Base-by-base conservation (phyloP, 2,797 vertebrate species). In the Merluccius polli region DNA sequence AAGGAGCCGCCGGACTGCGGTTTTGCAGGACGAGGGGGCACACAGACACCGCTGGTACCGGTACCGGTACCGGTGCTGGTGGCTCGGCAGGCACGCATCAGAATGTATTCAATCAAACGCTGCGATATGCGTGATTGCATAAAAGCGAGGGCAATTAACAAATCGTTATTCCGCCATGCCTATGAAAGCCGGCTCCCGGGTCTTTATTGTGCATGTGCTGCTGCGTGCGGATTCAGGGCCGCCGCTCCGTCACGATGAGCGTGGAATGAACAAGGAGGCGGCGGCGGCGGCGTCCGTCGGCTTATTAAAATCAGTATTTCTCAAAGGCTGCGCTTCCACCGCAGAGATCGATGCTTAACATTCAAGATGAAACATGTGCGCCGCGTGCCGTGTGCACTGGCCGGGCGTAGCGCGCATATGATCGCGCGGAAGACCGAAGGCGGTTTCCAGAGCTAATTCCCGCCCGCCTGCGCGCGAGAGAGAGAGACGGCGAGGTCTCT, bases 281-380 rank as follows among this genome's bases (percentile, higher is more conserved):
- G 73, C 52, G n/a, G n/a, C n/a, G n/a, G n/a, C n/a, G n/a, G n/a
- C n/a, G n/a, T n/a, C n/a, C n/a, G 85, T 88, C 87, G 89, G 88
- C 83, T 86, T 89, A 89, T 92, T 90, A 89, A 91, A 91, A 90
- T 88, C 70, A 83, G 88, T 78, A 90, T 87, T 91, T 90, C 84
- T 86, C 79, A 82, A 75, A 90, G 86, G 80, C 87, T n/a, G 85
- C 74, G 82, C 82, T 87, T 89, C 87, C 87, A 85, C 89, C 86
- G 87, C 73, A 73, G 75, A 88, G 89, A 91, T 91, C 73, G 79
- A 89, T 89, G 83, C 70, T 75, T 67, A 73, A 76, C 77, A 73
- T 10, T 52, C 35, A 70, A 63, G 38, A 41, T 29, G 27, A 16
- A 73, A 8, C 75, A 69, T 63, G 16, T 69, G 27, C 12, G 8